Conservation (phyloP, 2,888 invertebrate species). For the Leptopilina drosophilae region DNA sequence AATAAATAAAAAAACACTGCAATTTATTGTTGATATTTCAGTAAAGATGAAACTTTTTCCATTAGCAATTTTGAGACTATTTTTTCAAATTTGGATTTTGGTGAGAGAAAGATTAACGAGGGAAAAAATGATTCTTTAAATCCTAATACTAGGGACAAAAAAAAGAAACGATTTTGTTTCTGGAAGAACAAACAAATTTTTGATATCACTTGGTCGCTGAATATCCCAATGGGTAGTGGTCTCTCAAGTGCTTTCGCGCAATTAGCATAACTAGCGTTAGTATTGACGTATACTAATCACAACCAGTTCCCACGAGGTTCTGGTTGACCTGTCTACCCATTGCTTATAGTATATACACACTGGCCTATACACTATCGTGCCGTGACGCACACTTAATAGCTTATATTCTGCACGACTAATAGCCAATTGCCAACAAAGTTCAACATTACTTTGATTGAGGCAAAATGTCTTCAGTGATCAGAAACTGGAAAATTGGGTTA, state of each 20-base stretch:
- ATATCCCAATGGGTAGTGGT: conserved; percentile 58
- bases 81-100: too few species aligned
- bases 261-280: conserved; percentile 73
- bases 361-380: conserved; percentile 17
- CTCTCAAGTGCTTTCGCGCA: conserved; percentile 70
- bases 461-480: conserved; percentile 18
- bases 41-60: too few species aligned
- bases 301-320: conserved; percentile 72
- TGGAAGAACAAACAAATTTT: too few species aligned
- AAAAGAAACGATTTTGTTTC: too few species aligned
- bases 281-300: conserved; percentile 73
- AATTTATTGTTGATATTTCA: too few species aligned
- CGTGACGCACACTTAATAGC: conserved; percentile 50
- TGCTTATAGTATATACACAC: conserved; percentile 25
- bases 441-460: conserved; percentile 17
- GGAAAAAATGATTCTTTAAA: too few species aligned
- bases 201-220: conserved; percentile 49
- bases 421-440: conserved; percentile 49
- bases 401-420: conserved; percentile 58
- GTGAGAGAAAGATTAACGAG: too few species aligned
- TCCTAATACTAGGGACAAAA: too few species aligned
- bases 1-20: too few species aligned
- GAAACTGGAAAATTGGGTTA: conserved; percentile 8
- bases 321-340: conserved; percentile 56
- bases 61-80: too few species aligned